These are phyloP conservation scores for Acanthosepion lycidas DNA, from an alignment of 2,888 invertebrate species.

Conservation along the genomic window DNA sequence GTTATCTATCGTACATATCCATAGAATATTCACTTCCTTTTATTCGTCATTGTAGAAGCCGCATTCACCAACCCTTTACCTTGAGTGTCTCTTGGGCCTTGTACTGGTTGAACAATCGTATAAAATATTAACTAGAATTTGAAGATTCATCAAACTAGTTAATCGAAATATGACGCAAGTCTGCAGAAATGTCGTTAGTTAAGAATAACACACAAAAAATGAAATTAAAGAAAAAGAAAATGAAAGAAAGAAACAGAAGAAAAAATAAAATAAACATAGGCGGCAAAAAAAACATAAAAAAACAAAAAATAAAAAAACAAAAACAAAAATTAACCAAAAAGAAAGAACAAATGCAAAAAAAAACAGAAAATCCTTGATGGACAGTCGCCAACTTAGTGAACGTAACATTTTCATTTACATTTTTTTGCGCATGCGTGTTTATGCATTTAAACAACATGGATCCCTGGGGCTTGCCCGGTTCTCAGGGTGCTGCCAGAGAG, in stretches of 20 bases:
- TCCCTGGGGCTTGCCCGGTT: not conserved
- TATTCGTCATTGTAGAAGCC: no score
- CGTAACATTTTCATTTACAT: not conserved
- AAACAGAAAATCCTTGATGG: not conserved
- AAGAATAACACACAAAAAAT: not conserved
- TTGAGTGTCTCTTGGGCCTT: no score
- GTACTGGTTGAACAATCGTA: no score
- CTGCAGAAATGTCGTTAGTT: no score
- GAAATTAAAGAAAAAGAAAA: not conserved
- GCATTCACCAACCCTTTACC: no score
- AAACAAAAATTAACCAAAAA: not conserved
- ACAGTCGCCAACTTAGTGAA: constrained; percentile 1
- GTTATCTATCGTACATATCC: no score
- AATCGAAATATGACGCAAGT: no score
- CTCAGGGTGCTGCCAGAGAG: not conserved
- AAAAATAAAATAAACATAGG: no score
- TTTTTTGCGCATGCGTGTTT: not conserved
- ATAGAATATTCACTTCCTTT: no score
- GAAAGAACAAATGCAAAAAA: not conserved
- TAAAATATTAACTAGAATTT: no score
- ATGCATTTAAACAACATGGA: not conserved
- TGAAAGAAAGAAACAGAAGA: not conserved
- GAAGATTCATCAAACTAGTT: no score
- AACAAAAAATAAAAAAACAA: not conserved
- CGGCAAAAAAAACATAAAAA: not conserved